Percentiles rank a stretch among this genome's conserved stretches.
phyloP scores from a whole-genome alignment of 2,797 vertebrate species.

The Arctocebus calabarensis region DNA sequence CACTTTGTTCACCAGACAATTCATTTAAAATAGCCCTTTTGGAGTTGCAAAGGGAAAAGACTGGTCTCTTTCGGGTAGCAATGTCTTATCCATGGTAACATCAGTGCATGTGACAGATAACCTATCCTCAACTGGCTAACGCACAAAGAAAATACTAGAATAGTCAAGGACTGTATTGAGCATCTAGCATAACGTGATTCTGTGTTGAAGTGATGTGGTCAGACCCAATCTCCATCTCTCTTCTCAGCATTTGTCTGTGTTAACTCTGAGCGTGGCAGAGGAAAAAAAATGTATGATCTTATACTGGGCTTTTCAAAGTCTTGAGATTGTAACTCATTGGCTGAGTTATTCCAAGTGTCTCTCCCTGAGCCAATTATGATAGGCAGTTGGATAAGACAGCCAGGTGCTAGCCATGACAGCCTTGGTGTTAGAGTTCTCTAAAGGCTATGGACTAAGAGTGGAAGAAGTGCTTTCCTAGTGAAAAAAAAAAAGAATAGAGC shows the following conservation, averaged over 20 bases:
- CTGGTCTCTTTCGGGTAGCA: neutral
- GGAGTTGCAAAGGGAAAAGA: neutral
- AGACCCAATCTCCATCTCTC: neutral
- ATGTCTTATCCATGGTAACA: neutral
- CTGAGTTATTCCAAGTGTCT: neutral
- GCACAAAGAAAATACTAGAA: neutral
- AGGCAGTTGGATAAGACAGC: neutral
- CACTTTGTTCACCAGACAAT: neutral
- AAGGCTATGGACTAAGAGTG: neutral
- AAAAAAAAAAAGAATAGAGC: no score
- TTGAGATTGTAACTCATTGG: neutral
- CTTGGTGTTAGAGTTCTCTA: no score
- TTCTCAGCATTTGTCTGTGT: neutral
- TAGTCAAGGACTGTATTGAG: neutral
- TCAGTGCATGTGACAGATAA: neutral
- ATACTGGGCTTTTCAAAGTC: neutral
- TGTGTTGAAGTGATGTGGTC: neutral
- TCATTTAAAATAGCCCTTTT: neutral
- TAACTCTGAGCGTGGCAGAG: neutral
- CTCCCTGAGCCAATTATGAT: neutral
- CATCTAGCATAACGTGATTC: neutral
- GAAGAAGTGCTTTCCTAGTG: neutral
- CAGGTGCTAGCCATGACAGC: neutral
- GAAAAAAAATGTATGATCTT: neutral
- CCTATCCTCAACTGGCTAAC: neutral